phyloP scores from a whole-genome alignment of 2,797 vertebrate genomes.

The Acrossocheilus fasciatus region DNA sequence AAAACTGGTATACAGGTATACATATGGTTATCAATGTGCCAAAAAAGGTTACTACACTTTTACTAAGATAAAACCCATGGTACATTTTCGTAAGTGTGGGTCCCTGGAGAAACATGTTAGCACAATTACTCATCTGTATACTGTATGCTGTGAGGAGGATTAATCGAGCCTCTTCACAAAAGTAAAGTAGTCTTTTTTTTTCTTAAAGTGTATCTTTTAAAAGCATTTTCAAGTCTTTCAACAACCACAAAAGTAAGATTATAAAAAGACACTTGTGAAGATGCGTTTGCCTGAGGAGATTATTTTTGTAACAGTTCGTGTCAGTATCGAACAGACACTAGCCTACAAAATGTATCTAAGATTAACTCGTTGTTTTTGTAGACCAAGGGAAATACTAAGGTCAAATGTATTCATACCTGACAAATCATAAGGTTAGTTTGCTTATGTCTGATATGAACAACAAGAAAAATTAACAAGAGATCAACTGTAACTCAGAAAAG shows the following conservation, averaged over 20 bases:
- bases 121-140: neutral
- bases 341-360: neutral
- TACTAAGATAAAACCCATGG: neutral
- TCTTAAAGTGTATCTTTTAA: neutral
- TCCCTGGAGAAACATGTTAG: neutral
- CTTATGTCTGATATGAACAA: neutral
- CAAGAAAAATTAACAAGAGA: neutral
- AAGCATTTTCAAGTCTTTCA: neutral
- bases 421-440: neutral
- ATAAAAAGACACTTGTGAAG: neutral
- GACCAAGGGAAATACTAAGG: neutral
- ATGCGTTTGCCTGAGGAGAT: neutral
- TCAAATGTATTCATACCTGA: neutral
- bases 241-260: neutral
- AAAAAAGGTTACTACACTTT: no score
- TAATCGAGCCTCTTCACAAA: neutral
- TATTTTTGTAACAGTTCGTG: neutral
- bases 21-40: neutral
- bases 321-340: neutral
- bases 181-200: neutral
- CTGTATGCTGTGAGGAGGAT: neutral
- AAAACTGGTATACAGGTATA: neutral
- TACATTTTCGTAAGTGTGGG: neutral
- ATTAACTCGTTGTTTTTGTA: neutral
- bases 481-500: neutral